Evolutionary conservation across 1,140 invertebrate species (phyloP), one percentile per base, ranked within the genome.

Genomic region (Pseudomyrmex pallidus): DNA sequence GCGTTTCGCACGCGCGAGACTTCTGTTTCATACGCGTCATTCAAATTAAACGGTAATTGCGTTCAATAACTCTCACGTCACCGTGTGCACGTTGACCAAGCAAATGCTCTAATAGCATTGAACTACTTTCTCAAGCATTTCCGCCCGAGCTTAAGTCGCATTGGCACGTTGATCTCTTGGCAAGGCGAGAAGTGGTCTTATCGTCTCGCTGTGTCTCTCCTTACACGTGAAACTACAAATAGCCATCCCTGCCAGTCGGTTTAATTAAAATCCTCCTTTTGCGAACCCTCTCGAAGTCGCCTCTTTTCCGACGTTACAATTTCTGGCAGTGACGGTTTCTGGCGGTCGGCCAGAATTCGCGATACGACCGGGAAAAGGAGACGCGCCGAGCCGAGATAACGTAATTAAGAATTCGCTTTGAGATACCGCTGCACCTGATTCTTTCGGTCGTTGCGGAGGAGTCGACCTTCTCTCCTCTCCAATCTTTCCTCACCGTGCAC

Each of bases 341-440:
- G 91, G 91, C 89, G 63, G 73, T 70, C 62, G 80, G 83, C 91
- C 91, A 91, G 89, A 70, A 66, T 70, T 59, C 84, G 72, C 89
- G 90, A 92, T 90, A 91, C 87, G 84, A 78, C 87, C 85, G 80
- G 76, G 74, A 74, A 62, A 90, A 74, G 44, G 50, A 85, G 85
- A 90, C 90, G 91, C 90, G 89, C 87, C 90, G 87, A 87, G 86
- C 89, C 86, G 90, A 89, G 90, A 92, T 92, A 92, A 92, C 89
- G 91, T 89, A 92, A 92, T 92, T 92, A 92, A 92, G 91, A 90
- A 84, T 89, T 89, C 78, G 85, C 90, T 91, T 91, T 89, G 87
- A 86, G 85, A 80, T 86, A 66, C 25, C 68, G 20, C 44, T n/a
- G 68, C 56, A 63, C 59, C 74, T 78, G 61, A 4, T 64, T 46